Evolutionary conservation across 2,888 invertebrate species (phyloP), one percentile per base, ranked within the genome.

Genomic region (Caenorhabditis uteleia): DNA sequence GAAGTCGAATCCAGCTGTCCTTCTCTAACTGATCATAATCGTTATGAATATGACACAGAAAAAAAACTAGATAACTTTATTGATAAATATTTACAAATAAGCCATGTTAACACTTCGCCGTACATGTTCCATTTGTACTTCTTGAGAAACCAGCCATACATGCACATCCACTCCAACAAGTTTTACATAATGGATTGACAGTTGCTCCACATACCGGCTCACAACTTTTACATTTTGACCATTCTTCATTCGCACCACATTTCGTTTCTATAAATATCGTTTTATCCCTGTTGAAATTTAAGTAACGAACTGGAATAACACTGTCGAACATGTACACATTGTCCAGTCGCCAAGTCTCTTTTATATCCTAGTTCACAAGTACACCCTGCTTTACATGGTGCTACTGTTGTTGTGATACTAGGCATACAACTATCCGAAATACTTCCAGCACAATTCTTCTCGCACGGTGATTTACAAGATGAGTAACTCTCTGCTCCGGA

Each of bases 181-280:
- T 16, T 20, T 54, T 46, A 23, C 60, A 60, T 25, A 39, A 36
- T 12, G 53, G 54, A 33, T 60, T 53, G 7, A 18, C 25, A 2
- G 53, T 40, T 20, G 43, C 54, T 20, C 53, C 53, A 18, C 60
- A 60, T 8, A 60, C 18, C 12, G 36, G 10, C 21, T 60, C 60
- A 34, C 60, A 60, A 42, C 54, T 60, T 31, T 49, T 48, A 20
- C 60, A 60, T n/a, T 33, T 39, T 0, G 60, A 54, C 60, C 60
- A 60, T 14, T 44, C 23, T 23, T 60, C 60, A 23, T 60, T 60
- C 6, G 7, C 14, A 3, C 39, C 36, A 29, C 60, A 60, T 1
- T 21, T 54, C 16, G 54, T 60, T 10, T 38, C 58, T 58, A 40
- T 7, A 56, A 58, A 34, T 12, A 6, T 10, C 23, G 20, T 14